Conservation (phyloP, 1,140 invertebrate species). For the Platorchestia sp. region DNA sequence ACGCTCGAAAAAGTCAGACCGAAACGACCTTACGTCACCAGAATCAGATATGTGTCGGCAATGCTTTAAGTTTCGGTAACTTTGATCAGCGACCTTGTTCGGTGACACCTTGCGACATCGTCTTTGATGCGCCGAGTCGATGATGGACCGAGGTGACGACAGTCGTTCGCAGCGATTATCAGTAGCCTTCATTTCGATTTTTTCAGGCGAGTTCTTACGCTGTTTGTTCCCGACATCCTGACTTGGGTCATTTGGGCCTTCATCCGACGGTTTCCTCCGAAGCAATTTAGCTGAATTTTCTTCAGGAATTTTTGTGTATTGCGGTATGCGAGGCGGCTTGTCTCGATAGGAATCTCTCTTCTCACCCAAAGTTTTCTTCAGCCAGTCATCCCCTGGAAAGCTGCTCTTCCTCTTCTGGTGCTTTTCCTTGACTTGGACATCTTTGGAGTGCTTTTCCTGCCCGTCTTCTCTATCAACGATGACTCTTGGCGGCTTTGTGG, state of each 20-base stretch:
- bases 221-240: not conserved
- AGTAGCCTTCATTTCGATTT: not conserved
- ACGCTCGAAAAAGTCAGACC: slow-evolving; percentile 37
- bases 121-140: not conserved
- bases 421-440: slow-evolving; percentile 24
- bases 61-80: not conserved
- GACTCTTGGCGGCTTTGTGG: not conserved
- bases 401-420: slow-evolving; percentile 3
- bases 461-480: not conserved
- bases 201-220: slow-evolving; percentile 7
- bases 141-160: not conserved
- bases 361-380: not conserved
- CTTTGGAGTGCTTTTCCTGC: slow-evolving; percentile 14
- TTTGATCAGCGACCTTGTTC: not conserved
- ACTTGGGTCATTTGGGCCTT: not conserved
- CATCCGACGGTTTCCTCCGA: not conserved
- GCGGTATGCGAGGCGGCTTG: not conserved
- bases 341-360: not conserved
- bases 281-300: not conserved
- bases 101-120: not conserved
- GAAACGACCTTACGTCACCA: slow-evolving; percentile 20
- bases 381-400: not conserved
- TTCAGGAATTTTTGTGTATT: not conserved
- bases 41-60: slow-evolving; percentile 42
- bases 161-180: not conserved